Evolutionary conservation across 2,113 vertebrate genomes (phyloP), one percentile per base, ranked within the genome.

Genomic region (Clinocottus analis): DNA sequence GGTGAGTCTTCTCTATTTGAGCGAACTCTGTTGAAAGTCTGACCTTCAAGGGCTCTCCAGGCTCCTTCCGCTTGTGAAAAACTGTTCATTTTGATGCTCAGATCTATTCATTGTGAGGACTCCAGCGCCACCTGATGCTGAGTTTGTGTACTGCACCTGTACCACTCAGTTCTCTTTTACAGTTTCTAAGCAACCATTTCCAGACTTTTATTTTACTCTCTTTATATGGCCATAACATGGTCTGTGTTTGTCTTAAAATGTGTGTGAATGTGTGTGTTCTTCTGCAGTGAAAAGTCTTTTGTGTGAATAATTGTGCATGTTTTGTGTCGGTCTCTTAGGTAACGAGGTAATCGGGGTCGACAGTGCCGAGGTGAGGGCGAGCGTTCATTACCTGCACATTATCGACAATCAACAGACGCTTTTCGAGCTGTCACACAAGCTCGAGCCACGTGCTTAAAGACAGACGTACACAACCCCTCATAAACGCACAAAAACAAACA

Each of bases 391-490:
- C 91, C 94, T 99, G 85, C 97, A 97, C 21, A 95, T 99, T 90
- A 99, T 99, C 2, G 98, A 99, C 95, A 99, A 96, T 97, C 98
- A 99, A 91, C 97, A 99, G 93, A 96, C 96, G 77, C 96, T 99
- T 47, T 99, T 99, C 5, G 96, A 98, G 89, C 96, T 99, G 63
- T 99, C 98, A 0, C 97, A 99, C 94, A 95, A 97, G 94, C 97
- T 99, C 85, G 97, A 99, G 94, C 98, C 98, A 0, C 94, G 97
- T 12, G 94, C 78, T n/a, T 99, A 93, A 95, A 66, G 47, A 25
- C 56, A 23, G 12, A 43, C 16, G 23, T 16, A 14, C 21, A 64
- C 13, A 19, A 3, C 23, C 13, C 8, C 53, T 4, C 29, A 13
- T 0, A 29, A 3, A 37, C 17, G 1, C 27, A 59, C 12, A n/a